Percentiles rank a stretch among this genome's conserved stretches.
These are phyloP conservation scores for Pristionchus arcanus DNA, from an alignment of 2,888 invertebrate genomes.

Conservation along the genomic window DNA sequence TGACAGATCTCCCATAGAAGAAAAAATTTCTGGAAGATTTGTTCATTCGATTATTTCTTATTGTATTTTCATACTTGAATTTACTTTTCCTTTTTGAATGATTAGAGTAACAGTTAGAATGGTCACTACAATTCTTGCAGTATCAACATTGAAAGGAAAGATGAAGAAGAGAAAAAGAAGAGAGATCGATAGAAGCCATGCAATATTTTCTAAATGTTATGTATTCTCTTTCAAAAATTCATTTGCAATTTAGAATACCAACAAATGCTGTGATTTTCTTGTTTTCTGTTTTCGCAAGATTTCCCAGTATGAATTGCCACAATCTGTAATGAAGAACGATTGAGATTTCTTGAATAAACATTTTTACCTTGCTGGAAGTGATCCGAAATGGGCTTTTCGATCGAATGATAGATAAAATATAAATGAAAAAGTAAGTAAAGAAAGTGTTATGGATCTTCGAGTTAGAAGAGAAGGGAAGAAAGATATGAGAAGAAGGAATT, in stretches of 20 bases:
- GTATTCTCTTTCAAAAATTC: neutral
- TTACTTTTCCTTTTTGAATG: neutral
- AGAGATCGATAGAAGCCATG: neutral
- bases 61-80: neutral
- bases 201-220: neutral
- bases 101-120: neutral
- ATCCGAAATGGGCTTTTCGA: conserved; percentile 4
- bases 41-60: neutral
- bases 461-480: neutral
- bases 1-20: neutral
- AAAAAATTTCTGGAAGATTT: neutral
- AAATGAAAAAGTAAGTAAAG: neutral
- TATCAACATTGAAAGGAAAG: neutral
- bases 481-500: neutral
- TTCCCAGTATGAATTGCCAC: conserved; percentile 6
- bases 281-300: neutral
- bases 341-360: neutral
- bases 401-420: neutral
- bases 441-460: neutral
- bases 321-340: neutral
- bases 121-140: neutral
- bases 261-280: neutral
- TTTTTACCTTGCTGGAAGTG: conserved; percentile 21
- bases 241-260: neutral
- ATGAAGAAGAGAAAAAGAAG: neutral